phyloP scores from a whole-genome alignment of 2,888 invertebrate species.

The Brachycybe producta region DNA sequence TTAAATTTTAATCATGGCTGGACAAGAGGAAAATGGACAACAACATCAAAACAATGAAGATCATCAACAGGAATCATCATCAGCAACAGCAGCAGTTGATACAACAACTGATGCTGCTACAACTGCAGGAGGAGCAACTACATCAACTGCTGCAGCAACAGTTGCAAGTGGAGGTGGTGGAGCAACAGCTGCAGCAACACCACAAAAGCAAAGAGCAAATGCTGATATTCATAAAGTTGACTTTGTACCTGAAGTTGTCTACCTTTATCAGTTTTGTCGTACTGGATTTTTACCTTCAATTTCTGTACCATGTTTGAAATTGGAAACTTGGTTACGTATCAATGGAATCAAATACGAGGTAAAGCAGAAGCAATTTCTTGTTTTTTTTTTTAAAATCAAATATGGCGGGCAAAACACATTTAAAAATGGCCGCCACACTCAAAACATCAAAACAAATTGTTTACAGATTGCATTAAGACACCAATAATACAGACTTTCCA shows the following conservation, averaged over 20 bases:
- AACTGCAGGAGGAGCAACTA: conserved; percentile 5
- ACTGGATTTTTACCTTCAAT: conserved; percentile 78
- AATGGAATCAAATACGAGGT: conserved; percentile 90
- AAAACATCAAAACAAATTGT: too few species aligned
- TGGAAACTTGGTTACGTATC: conserved; percentile 88
- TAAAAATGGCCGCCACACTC: too few species aligned
- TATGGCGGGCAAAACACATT: too few species aligned
- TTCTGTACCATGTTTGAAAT: conserved; percentile 87
- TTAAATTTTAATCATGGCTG: conserved; percentile 3
- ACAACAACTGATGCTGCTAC: conserved; percentile 13
- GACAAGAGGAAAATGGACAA: conserved; percentile 9
- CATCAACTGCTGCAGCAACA: conserved; percentile 7
- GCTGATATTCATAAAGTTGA: conserved; percentile 69
- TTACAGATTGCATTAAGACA: too few species aligned
- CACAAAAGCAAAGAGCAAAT: neutral
- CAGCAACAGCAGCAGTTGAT: conserved; percentile 3
- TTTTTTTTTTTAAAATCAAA: conserved; percentile 3
- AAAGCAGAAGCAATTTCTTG: conserved; percentile 33
- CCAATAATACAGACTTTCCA: too few species aligned
- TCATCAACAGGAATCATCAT: conserved; percentile 9
- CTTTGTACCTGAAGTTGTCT: conserved; percentile 83
- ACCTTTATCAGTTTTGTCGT: conserved; percentile 85
- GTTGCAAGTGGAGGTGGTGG: neutral
- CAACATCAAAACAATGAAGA: conserved; percentile 11
- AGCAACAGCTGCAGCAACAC: conserved; percentile 12